These are phyloP conservation scores for Heliornis fulica DNA, from an alignment of 2,113 vertebrate species.

Conservation along the genomic window DNA sequence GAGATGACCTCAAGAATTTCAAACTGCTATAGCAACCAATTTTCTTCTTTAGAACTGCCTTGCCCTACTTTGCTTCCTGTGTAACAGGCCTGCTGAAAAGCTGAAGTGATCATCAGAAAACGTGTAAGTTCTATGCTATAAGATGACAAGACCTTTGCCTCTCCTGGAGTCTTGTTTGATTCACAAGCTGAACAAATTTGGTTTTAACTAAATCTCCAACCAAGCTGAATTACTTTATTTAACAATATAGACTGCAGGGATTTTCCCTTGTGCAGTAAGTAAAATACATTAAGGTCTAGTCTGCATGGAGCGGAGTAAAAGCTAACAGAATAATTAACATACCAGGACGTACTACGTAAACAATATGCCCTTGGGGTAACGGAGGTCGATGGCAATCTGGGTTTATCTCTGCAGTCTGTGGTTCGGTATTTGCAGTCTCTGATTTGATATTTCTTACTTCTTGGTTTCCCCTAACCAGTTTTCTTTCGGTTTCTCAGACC, in stretches of 20 bases:
- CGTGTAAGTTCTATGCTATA: not conserved
- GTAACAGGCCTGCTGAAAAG: conserved; percentile 19
- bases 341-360: not conserved
- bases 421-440: not conserved
- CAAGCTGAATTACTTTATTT: conserved; percentile 31
- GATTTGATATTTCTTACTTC: not conserved
- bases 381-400: not conserved
- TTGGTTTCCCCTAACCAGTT: not conserved
- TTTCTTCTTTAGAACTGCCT: not conserved
- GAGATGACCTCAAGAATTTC: conserved; percentile 24
- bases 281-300: not conserved
- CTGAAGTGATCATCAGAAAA: conserved; percentile 3
- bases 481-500: not conserved
- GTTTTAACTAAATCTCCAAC: conserved; percentile 21
- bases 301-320: not conserved
- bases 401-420: not conserved
- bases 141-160: not conserved
- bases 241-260: conserved; percentile 20
- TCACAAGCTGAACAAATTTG: conserved; percentile 1
- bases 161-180: conserved; percentile 36
- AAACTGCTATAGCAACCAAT: not conserved
- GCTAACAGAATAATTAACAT: conserved; percentile 35
- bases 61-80: conserved; percentile 17
- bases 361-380: not conserved
- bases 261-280: not conserved